Conservation (phyloP, 2,888 invertebrate species). For the Ormia ochracea region DNA sequence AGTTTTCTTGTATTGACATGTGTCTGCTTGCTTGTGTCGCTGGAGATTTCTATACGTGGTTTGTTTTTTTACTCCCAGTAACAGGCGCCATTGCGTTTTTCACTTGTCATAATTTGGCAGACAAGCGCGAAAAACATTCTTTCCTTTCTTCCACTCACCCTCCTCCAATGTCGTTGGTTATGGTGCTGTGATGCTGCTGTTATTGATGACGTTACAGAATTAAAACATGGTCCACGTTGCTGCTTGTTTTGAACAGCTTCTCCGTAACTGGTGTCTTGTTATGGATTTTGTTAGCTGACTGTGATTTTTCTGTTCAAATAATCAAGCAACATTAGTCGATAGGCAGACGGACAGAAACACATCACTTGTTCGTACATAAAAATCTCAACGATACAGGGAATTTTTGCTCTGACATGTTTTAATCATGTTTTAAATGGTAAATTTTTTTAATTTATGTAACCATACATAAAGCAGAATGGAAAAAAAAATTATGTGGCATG, state of each 20-base stretch:
- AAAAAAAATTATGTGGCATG: neutral
- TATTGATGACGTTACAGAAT: conserved; percentile 36
- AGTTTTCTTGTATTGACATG: conserved; percentile 38
- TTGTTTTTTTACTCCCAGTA: conserved; percentile 26
- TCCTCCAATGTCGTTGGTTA: neutral
- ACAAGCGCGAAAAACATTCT: conserved; percentile 63
- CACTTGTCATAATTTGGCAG: conserved; percentile 65
- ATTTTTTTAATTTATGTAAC: neutral
- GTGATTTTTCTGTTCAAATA: conserved; percentile 56
- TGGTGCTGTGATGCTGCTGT: conserved; percentile 26
- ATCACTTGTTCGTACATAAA: conserved; percentile 28
- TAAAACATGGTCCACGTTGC: conserved; percentile 43
- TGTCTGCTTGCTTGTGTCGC: conserved; percentile 41
- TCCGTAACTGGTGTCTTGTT: conserved; percentile 52
- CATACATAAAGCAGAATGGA: neutral
- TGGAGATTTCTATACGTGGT: conserved; percentile 35
- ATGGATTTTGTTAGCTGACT: conserved; percentile 47
- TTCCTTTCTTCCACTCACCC: neutral
- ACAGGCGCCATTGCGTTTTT: conserved; percentile 59
- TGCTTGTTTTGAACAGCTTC: conserved; percentile 44
- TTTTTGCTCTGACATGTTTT: conserved; percentile 47
- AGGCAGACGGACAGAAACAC: conserved; percentile 16
- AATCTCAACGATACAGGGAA: conserved; percentile 33
- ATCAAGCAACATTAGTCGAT: conserved; percentile 46
- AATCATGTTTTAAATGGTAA: conserved; percentile 41